Conservation (phyloP, 2,113 vertebrate genomes). For the Hippopotamus amphibius region DNA sequence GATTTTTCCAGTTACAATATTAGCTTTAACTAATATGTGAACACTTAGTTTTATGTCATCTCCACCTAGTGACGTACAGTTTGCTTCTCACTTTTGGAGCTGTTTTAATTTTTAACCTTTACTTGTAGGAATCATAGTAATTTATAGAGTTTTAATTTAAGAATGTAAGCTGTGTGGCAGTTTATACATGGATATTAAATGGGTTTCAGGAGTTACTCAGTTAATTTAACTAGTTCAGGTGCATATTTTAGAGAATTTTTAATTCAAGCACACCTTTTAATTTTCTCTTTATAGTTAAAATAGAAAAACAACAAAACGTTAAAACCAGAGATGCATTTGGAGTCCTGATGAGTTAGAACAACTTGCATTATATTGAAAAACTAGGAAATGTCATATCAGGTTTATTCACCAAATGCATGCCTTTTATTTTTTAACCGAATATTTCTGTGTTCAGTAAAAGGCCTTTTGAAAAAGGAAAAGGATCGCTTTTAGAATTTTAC, state of each 20-base stretch:
- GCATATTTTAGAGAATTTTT: not conserved
- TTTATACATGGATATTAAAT: constrained; percentile 24
- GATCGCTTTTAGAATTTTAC: constrained; percentile 15
- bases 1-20: not conserved
- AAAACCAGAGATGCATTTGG: constrained; percentile 47
- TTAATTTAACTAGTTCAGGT: constrained; percentile 23
- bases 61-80: not conserved
- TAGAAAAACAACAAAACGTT: constrained; percentile 38
- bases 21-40: not conserved
- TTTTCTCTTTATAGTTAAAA: constrained; percentile 48
- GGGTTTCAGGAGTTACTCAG: constrained; percentile 18
- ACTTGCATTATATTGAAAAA: constrained; percentile 17
- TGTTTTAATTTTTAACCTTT: constrained; percentile 46
- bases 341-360: constrained; percentile 53
- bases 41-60: not conserved
- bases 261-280: constrained; percentile 2
- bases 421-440: not conserved
- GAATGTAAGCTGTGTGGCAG: not conserved
- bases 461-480: constrained; percentile 40
- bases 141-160: constrained; percentile 44
- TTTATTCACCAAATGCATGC: constrained; percentile 21
- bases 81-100: not conserved
- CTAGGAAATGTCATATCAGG: not conserved
- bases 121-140: not conserved
- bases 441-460: constrained; percentile 43